Percentiles rank a stretch among this genome's conserved stretches.
These are phyloP conservation scores for Caenorhabditis doughertyi DNA, from an alignment of 2,888 invertebrate genomes.

Conservation along the genomic window DNA sequence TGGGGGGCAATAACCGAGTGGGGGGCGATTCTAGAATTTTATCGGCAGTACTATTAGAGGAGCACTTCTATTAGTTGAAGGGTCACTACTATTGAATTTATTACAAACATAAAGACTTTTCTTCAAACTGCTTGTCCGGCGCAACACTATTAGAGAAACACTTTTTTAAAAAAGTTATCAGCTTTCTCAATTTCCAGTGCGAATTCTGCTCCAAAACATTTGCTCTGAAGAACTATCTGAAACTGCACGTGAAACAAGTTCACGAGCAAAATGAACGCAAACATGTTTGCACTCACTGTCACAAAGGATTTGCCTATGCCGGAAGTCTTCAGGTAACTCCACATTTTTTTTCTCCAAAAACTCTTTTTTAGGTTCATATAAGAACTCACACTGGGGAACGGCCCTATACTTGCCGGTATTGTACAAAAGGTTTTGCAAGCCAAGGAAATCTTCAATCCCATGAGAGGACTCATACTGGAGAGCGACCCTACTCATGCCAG, in stretches of 20 bases:
- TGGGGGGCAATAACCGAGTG: no score
- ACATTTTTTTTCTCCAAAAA: background rate
- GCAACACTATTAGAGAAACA: background rate
- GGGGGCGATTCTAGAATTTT: no score
- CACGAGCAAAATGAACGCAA: slow-evolving; percentile 81
- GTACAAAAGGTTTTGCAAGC: slow-evolving; percentile 80
- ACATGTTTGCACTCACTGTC: slow-evolving; percentile 79
- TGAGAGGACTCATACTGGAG: slow-evolving; percentile 82
- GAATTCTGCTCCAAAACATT: slow-evolving; percentile 81
- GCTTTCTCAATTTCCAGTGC: slow-evolving; percentile 72
- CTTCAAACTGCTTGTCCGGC: no score
- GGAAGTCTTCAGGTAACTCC: slow-evolving; percentile 81
- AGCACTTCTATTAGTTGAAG: no score
- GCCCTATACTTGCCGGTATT: slow-evolving; percentile 10
- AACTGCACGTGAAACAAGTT: slow-evolving; percentile 82
- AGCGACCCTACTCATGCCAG: slow-evolving; percentile 80
- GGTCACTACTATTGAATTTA: no score
- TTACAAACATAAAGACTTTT: no score
- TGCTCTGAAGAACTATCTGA: slow-evolving; percentile 82
- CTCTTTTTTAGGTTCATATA: slow-evolving; percentile 77
- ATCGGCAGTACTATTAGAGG: no score
- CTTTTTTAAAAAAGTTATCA: background rate
- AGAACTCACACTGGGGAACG: slow-evolving; percentile 35
- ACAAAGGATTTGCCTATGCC: slow-evolving; percentile 82
- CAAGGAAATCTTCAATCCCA: slow-evolving; percentile 83